phyloP scores from a whole-genome alignment of 1,140 invertebrate species.

The Lordiphosa collinella region DNA sequence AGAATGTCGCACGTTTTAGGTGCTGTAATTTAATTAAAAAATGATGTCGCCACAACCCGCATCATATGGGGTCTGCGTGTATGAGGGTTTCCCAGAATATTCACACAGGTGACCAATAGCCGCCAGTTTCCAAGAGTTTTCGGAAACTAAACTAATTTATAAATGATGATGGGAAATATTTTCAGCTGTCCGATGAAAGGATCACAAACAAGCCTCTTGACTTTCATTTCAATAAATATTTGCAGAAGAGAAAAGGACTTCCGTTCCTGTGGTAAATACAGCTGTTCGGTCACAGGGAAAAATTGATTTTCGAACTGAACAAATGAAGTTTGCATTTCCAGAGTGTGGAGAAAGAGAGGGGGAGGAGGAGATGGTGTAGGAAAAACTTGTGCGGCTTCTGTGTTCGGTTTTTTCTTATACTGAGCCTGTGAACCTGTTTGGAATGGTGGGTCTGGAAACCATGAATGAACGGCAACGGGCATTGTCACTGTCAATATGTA shows the following conservation, averaged over 20 bases:
- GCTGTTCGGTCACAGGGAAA: constrained; percentile 30
- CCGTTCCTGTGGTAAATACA: constrained; percentile 41
- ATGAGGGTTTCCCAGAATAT: constrained; percentile 74
- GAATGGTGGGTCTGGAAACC: constrained; percentile 43
- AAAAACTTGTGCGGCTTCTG: constrained; percentile 71
- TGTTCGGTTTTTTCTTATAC: constrained; percentile 6
- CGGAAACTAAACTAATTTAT: constrained; percentile 30
- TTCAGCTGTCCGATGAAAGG: constrained; percentile 51
- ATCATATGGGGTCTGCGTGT: constrained; percentile 39
- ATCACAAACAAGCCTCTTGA: constrained; percentile 61
- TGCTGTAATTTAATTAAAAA: constrained; percentile 75
- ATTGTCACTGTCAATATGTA: constrained; percentile 74
- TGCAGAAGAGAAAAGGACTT: constrained; percentile 35
- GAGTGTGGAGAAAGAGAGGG: neutral
- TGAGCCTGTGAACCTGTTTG: constrained; percentile 75
- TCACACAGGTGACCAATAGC: constrained; percentile 64
- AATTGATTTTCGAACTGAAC: constrained; percentile 33
- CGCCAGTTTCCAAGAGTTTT: constrained; percentile 1
- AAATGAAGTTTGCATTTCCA: constrained; percentile 36
- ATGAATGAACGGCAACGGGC: constrained; percentile 67
- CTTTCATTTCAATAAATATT: constrained; percentile 37
- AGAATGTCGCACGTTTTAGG: constrained; percentile 74
- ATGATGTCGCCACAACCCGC: constrained; percentile 62
- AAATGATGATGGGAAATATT: constrained; percentile 18
- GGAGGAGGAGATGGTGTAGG: constrained; percentile 19